Percentiles rank a stretch among this genome's conserved stretches.
phyloP scores from a whole-genome alignment of 2,113 vertebrate genomes.

The Ptilorrhoa leucosticta region DNA sequence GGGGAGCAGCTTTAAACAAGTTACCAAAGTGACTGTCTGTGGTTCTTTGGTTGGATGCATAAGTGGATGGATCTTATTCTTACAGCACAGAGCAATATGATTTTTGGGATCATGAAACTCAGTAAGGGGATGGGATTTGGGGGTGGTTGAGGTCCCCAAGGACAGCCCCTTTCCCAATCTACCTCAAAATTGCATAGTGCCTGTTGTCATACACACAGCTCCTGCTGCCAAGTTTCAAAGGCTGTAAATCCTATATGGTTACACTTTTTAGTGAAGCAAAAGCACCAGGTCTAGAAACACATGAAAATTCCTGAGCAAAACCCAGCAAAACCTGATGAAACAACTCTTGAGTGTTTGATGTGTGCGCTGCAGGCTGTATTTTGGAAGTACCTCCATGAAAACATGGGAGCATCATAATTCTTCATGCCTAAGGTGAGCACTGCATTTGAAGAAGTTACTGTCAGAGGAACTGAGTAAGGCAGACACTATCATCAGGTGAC shows the following conservation, averaged over 20 bases:
- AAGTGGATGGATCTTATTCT: not conserved
- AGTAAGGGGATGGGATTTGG: not conserved
- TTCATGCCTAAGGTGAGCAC: not conserved
- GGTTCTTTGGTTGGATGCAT: not conserved
- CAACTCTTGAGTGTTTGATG: accelerated
- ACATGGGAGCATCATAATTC: accelerated
- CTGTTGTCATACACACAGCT: not conserved
- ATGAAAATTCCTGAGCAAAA: not conserved
- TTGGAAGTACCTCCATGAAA: not conserved
- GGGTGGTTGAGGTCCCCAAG: not conserved
- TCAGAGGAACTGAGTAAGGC: not conserved
- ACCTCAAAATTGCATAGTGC: not conserved
- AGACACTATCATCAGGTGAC: accelerated
- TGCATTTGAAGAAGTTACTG: not conserved
- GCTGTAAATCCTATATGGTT: not conserved
- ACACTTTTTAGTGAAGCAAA: not conserved
- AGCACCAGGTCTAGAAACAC: not conserved
- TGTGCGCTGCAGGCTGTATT: not conserved
- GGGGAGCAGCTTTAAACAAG: not conserved
- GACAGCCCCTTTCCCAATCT: not conserved
- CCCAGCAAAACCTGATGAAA: not conserved
- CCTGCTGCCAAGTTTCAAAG: not conserved
- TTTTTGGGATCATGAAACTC: not conserved
- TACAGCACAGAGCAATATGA: not conserved
- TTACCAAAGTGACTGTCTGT: accelerated